These are phyloP conservation scores for Phrynocephalus vlangalii DNA, from an alignment of 2,797 vertebrate genomes.

Conservation along the genomic window DNA sequence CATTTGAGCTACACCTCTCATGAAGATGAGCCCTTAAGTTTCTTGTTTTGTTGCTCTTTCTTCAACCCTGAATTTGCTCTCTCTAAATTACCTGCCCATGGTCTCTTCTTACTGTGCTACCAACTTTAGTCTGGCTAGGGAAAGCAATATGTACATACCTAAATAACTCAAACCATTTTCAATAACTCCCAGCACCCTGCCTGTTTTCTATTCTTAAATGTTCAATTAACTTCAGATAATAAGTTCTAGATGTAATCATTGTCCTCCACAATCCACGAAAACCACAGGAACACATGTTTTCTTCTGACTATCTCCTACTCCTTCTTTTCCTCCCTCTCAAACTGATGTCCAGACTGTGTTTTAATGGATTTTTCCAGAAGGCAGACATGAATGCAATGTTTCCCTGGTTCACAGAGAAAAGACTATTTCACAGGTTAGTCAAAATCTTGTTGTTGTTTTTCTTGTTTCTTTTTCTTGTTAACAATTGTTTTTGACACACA, in stretches of 20 bases:
- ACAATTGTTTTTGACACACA: background rate
- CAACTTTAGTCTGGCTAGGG: too few species aligned
- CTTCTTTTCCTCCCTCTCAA: background rate
- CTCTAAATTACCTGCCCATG: too few species aligned
- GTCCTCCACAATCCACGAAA: background rate
- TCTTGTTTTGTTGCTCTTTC: too few species aligned
- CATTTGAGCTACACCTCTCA: background rate
- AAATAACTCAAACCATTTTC: too few species aligned
- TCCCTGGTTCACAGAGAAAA: background rate
- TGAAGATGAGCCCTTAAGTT: too few species aligned
- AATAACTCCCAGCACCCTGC: background rate
- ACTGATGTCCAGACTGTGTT: background rate
- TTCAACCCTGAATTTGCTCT: too few species aligned
- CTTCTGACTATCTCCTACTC: too few species aligned
- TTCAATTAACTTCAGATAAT: background rate
- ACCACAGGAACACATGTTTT: too few species aligned
- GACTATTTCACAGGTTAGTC: background rate
- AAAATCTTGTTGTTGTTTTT: slow-evolving; percentile 1
- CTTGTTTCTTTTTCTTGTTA: slow-evolving; percentile 17
- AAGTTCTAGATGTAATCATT: background rate
- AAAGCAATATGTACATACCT: too few species aligned
- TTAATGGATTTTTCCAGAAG: background rate
- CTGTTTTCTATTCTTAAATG: background rate
- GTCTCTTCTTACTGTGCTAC: too few species aligned
- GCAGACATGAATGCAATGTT: slow-evolving; percentile 3